Base-by-base conservation (phyloP, 1,140 invertebrate genomes). In the Drosophila watanabei region DNA sequence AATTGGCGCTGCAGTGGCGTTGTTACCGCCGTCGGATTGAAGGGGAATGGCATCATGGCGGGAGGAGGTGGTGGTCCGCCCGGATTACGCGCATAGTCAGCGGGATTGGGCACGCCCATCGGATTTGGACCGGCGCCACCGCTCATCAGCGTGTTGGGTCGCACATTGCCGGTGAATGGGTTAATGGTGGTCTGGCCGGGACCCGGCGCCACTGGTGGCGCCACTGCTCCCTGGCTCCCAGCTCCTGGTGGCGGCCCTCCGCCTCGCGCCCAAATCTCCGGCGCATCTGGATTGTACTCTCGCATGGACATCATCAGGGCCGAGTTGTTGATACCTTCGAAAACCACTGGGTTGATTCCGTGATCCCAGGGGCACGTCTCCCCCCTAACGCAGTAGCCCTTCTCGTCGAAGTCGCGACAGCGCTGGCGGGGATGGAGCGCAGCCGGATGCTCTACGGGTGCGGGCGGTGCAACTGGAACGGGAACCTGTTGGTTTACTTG, bases 321-420 rank as follows among this genome's bases (percentile, higher is more conserved):
- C 5, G 93, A 83, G 80, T 93, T 93, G 66, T 93, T 93, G 8
- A 97, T 95, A 93, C 98, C 97, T 91, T 99, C 98, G 16, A 99
- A 94, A 5, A 99, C 97, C 1, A 99, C 97, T 3, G 98, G 98
- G 94, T 99, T 98, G 5, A 95, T 95, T 16, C 98, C 98, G 94
- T 99, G 98, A 94, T 99, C 98, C 94, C 96, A 99, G 18, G 97
- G 98, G 94, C 98, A 99, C 51, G 98, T 95, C 94, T 99, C 98
- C 10, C 98, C 98, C 33, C 97, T 95, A 95, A 99, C 98, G 93
- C 98, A 99, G 91, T 97, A 99, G 5, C 98, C 98, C 93, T 98
- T 98, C 94, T 98, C 97, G 64, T 93, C 93, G 30, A 93, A 93
- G 69, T 93, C 93, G 10, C 92, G 91, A 43, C 93, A 93, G 20